Evolutionary conservation across 2,113 vertebrate genomes (phyloP).

Genomic region (Siniperca knerii): DNA sequence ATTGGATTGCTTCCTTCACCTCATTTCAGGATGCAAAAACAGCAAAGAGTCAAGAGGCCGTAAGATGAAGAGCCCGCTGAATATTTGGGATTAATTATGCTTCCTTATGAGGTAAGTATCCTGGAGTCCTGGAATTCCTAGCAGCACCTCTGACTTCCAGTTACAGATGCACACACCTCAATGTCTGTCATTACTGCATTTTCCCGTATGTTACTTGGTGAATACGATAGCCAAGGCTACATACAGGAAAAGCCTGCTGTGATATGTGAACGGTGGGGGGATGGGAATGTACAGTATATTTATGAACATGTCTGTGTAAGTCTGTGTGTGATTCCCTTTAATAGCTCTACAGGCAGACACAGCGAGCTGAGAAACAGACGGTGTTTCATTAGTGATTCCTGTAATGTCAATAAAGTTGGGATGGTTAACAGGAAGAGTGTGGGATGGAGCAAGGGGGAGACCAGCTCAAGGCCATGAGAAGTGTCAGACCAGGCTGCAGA

Average conservation of each 20-base stretch:
- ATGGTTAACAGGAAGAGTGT: slow-evolving; percentile 86
- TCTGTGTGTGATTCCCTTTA: slow-evolving; percentile 49
- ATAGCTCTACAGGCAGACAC: slow-evolving; percentile 52
- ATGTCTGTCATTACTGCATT: slow-evolving; percentile 17
- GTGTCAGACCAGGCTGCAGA: slow-evolving; percentile 30
- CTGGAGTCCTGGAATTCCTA: slow-evolving; percentile 41
- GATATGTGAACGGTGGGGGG: slow-evolving; percentile 38
- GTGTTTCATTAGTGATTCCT: slow-evolving; percentile 85
- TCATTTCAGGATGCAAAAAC: slow-evolving; percentile 21
- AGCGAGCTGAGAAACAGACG: slow-evolving; percentile 69
- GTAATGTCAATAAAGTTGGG: slow-evolving; percentile 83
- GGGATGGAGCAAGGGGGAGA: slow-evolving; percentile 57
- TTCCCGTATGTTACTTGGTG: slow-evolving; percentile 62
- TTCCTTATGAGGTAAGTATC: background rate
- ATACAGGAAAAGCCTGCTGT: slow-evolving; percentile 46
- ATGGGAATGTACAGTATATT: slow-evolving; percentile 34
- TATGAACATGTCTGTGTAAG: slow-evolving; percentile 50
- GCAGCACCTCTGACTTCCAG: slow-evolving; percentile 54
- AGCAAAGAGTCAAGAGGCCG: background rate
- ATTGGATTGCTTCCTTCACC: slow-evolving; percentile 19
- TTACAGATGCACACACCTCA: slow-evolving; percentile 56
- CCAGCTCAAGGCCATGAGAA: slow-evolving; percentile 73
- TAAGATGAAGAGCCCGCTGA: background rate
- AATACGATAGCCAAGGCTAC: slow-evolving; percentile 55
- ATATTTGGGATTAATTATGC: background rate